Percentiles rank a stretch among this genome's conserved stretches.
Conservation (phyloP, 2,113 vertebrate species). For the Heterochromis multidens region DNA sequence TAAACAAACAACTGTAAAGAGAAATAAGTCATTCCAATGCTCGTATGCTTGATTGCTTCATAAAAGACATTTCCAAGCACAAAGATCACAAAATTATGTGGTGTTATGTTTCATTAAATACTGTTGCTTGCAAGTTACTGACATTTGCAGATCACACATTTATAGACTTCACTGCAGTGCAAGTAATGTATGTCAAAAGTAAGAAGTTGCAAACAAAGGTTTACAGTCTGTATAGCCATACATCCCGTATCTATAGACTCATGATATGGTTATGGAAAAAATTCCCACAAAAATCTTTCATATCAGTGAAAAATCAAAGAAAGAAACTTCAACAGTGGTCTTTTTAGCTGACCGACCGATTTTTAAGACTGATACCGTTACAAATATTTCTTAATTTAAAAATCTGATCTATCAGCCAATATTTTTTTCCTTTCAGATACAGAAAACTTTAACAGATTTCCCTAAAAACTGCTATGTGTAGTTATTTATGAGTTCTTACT, state of each 20-base stretch:
- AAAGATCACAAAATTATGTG: background rate
- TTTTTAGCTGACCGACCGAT: background rate
- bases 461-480: no score
- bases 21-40: background rate
- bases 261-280: background rate
- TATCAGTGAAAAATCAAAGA: background rate
- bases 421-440: no score
- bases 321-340: background rate
- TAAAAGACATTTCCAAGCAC: background rate
- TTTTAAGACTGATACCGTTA: background rate
- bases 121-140: background rate
- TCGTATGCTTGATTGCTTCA: background rate
- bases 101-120: background rate
- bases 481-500: no score
- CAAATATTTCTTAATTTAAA: background rate
- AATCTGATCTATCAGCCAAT: background rate
- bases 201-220: background rate
- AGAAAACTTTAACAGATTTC: no score
- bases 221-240: background rate
- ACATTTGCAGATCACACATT: background rate
- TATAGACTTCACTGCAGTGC: background rate
- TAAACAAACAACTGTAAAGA: conserved; percentile 25
- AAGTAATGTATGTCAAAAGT: background rate
- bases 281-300: background rate
- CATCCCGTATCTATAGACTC: background rate